A percentile compares a stretch with the other conserved stretches of the same genome.
These are phyloP conservation scores for Catostylus mosaicus DNA, from an alignment of 30 jellyfish, hydroid and myxozoan genomes.

Conservation along the genomic window DNA sequence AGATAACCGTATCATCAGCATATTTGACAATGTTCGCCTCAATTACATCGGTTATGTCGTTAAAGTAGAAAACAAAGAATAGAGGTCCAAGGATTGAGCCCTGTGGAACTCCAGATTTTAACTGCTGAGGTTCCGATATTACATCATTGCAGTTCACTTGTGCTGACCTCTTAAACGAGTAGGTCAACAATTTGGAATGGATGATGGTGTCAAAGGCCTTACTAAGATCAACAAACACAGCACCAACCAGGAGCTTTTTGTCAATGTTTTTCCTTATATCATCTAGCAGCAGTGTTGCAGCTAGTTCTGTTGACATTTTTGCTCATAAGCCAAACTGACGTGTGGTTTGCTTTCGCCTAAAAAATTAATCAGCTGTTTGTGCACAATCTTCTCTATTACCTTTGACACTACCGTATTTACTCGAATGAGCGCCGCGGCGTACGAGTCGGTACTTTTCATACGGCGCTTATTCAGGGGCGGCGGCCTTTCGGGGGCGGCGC, in stretches of 20 bases:
- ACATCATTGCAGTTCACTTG: constrained; percentile 38
- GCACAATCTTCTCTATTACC: constrained; percentile 54
- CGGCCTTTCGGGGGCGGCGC: too few species aligned
- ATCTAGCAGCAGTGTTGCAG: constrained; percentile 60
- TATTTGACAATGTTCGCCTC: constrained; percentile 37
- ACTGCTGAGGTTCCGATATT: constrained; percentile 28
- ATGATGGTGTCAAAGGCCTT: constrained; percentile 76
- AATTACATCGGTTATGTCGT: constrained; percentile 42
- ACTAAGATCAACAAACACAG: constrained; percentile 59
- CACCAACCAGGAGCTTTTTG: constrained; percentile 62
- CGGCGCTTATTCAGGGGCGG: too few species aligned
- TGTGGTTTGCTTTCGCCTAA: constrained; percentile 37
- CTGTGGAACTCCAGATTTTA: constrained; percentile 58
- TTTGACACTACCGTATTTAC: constrained; percentile 24
- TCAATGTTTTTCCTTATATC: constrained; percentile 35
- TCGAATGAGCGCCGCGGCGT: too few species aligned
- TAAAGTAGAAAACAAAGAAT: constrained; percentile 35
- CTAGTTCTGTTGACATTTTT: constrained; percentile 47
- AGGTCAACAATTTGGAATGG: constrained; percentile 54
- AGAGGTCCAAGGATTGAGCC: constrained; percentile 72
- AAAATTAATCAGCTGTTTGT: constrained; percentile 25
- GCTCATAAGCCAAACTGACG: constrained; percentile 64
- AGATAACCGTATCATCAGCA: constrained; percentile 72
- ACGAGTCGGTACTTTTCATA: too few species aligned
- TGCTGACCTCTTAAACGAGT: constrained; percentile 45